phyloP scores from a whole-genome alignment of 2,888 invertebrate species.

The Theretra japonica region DNA sequence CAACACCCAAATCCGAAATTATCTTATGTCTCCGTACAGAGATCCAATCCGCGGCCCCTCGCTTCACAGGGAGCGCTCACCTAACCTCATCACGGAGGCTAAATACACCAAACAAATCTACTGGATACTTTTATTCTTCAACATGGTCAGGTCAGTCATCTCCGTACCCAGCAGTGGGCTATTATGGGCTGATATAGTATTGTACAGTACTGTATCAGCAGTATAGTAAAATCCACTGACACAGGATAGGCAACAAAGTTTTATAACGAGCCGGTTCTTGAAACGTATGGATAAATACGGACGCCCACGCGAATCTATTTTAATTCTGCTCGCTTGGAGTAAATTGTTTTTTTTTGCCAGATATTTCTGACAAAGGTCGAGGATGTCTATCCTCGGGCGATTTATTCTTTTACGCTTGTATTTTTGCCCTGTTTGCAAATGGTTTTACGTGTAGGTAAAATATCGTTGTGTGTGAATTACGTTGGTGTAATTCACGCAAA shows the following conservation, averaged over 20 bases:
- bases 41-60: no score
- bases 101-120: no score
- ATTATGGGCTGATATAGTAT: neutral
- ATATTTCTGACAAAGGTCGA: slow-evolving; percentile 15
- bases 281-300: slow-evolving; percentile 6
- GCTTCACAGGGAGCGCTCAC: no score
- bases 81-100: no score
- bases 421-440: neutral
- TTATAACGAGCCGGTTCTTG: neutral
- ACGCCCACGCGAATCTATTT: slow-evolving; percentile 21
- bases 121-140: no score
- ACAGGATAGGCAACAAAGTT: neutral
- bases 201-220: no score
- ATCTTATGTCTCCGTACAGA: no score
- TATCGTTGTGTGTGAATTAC: no score
- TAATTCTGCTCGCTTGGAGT: slow-evolving; percentile 22
- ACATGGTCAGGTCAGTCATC: no score
- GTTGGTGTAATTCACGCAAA: no score
- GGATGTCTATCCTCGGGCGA: neutral
- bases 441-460: neutral
- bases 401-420: neutral
- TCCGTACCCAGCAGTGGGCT: neutral
- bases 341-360: slow-evolving; percentile 8
- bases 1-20: no score
- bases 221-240: neutral